A percentile compares a stretch with the other conserved stretches of the same genome.
Evolutionary conservation across 2,797 vertebrate genomes (phyloP).

Genomic region (Pseudomugil tenellus): DNA sequence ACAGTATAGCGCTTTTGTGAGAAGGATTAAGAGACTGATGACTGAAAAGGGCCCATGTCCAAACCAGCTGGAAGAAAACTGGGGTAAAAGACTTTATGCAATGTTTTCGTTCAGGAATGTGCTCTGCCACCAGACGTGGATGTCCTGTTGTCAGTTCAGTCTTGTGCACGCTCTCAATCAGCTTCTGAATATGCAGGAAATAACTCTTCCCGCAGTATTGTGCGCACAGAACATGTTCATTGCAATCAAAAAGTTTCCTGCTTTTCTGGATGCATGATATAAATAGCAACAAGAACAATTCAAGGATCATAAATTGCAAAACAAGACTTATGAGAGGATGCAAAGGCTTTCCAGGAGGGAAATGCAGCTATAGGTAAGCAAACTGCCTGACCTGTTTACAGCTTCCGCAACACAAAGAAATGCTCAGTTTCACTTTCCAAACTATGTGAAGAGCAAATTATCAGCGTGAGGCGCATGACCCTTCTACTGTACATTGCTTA

Average conservation of each 20-base stretch:
- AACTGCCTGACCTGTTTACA: conserved; percentile 48
- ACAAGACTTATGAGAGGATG: conserved; percentile 59
- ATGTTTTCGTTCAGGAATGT: conserved; percentile 4
- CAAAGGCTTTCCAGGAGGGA: conserved; percentile 44
- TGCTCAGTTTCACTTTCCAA: conserved; percentile 1
- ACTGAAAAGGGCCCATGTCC: conserved; percentile 13
- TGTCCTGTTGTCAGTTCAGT: conserved; percentile 35
- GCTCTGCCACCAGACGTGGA: conserved; percentile 23
- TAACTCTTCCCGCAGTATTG: conserved; percentile 66
- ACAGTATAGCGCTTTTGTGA: conserved; percentile 9
- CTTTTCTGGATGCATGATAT: conserved; percentile 67
- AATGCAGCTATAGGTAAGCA: conserved; percentile 62
- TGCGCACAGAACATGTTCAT: conserved; percentile 60
- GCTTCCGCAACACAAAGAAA: conserved; percentile 44
- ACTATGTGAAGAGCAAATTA: conserved; percentile 43
- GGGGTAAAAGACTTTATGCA: neutral
- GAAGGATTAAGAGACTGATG: conserved; percentile 10
- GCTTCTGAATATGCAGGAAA: conserved; percentile 65
- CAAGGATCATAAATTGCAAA: conserved; percentile 65
- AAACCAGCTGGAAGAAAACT: conserved; percentile 18
- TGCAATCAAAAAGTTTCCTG: conserved; percentile 80
- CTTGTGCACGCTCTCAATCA: conserved; percentile 38
- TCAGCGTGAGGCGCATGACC: conserved; percentile 42
- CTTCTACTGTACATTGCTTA: conserved; percentile 58
- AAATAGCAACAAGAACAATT: conserved; percentile 80